These are phyloP conservation scores for Nasonovia ribisnigri DNA, from an alignment of 2,888 invertebrate species.

Conservation along the genomic window DNA sequence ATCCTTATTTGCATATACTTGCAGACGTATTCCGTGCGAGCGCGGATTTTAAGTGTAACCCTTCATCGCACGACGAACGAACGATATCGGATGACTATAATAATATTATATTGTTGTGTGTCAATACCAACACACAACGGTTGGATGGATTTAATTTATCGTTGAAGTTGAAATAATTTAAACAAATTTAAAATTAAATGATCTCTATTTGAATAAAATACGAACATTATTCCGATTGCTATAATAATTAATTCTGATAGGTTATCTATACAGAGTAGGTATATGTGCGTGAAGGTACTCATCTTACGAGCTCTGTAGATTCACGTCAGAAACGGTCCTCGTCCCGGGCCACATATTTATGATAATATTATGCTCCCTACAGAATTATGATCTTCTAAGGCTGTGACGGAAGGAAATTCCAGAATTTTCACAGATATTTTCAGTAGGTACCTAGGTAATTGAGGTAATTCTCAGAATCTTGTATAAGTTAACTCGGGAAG, in stretches of 20 bases:
- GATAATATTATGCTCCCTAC: background rate
- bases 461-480: background rate
- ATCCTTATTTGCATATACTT: conserved; percentile 2
- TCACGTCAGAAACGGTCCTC: background rate
- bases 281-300: background rate
- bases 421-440: background rate
- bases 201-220: background rate
- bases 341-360: too few relatives aligned
- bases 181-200: background rate
- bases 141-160: background rate
- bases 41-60: background rate
- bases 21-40: background rate
- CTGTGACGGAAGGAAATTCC: background rate
- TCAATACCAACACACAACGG: background rate
- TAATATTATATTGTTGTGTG: background rate
- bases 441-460: background rate
- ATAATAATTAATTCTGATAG: background rate
- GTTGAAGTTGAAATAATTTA: background rate
- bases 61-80: background rate
- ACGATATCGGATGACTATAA: background rate
- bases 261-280: background rate
- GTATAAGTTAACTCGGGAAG: background rate
- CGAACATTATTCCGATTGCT: background rate
- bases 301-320: background rate
- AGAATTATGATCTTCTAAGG: background rate